Evolutionary conservation across 1,140 invertebrate species (phyloP), one percentile per base, ranked within the genome.

Genomic region (Heterodera schachtii): DNA sequence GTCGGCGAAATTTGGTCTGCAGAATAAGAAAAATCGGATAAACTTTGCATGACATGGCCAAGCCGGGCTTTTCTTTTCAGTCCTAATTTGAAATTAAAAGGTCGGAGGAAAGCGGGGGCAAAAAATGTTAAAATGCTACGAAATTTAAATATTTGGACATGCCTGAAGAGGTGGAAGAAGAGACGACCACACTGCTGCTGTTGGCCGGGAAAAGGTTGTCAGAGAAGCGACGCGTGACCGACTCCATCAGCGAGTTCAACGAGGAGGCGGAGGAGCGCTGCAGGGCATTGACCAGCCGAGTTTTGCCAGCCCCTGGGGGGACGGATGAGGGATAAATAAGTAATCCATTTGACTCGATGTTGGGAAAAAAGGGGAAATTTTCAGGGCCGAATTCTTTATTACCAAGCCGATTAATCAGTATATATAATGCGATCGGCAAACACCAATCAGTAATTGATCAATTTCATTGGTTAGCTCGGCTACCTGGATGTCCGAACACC

Each of bases 271-370:
- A 80, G 6, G 52, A 47, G 11, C 73, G 60, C 87, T 93, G 93
- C 31, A 95, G 90, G 2, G 93, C 93, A 83, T 94, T 93, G 13
- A 94, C 91, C 16, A 95, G 90, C 1, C 93, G 92, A 13, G 93
- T 93, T 91, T 95, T 95, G 4, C 94, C 94, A 9, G 93, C 93
- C 1, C 93, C 93, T 69, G 93, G 94, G 85, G 94, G 93, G 21
- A 64, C 31, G 31, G 31, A 31, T 31, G 49, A 52, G 49, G 49
- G 49, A 52, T 31, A 31, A 31, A 31, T 31, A 11, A 11, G 49
- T 52, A 52, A 52, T 52, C 74, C 76, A 47, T 31, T 31, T 31
- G 31, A 31, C 31, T 31, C 31, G 1, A 31, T 31, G 31, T 31
- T 31, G 31, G 31, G 31, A 31, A 31, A 31, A 31, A 31, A 31